Conservation (phyloP, 2,888 invertebrate species). For the Aleiodes testaceus region DNA sequence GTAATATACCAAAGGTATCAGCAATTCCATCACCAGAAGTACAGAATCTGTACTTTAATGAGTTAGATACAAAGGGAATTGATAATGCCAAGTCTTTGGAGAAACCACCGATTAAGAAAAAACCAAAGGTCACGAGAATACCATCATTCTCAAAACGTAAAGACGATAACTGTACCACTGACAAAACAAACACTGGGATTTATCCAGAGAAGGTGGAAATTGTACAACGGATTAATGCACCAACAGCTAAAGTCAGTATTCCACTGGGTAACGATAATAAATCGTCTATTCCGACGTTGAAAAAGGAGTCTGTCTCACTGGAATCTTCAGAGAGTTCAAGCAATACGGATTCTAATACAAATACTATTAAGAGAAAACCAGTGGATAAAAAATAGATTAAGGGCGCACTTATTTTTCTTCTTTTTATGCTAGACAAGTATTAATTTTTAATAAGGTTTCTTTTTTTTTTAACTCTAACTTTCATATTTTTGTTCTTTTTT, state of each 20-base stretch:
- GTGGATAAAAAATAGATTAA: slow-evolving; percentile 53
- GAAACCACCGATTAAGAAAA: slow-evolving; percentile 62
- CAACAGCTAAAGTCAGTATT: slow-evolving; percentile 45
- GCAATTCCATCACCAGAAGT: slow-evolving; percentile 66
- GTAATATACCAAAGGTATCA: slow-evolving; percentile 66
- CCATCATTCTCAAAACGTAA: slow-evolving; percentile 62
- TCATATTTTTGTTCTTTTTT: slow-evolving; percentile 53
- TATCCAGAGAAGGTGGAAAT: slow-evolving; percentile 60
- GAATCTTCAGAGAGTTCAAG: slow-evolving; percentile 55
- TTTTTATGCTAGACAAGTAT: slow-evolving; percentile 28
- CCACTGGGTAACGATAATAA: slow-evolving; percentile 50
- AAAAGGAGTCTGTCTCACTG: slow-evolving; percentile 54
- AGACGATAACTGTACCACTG: slow-evolving; percentile 52
- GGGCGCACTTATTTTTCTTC: not conserved
- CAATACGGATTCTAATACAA: slow-evolving; percentile 59
- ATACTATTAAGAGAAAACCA: slow-evolving; percentile 63
- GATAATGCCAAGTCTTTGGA: slow-evolving; percentile 49
- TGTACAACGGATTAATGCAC: slow-evolving; percentile 58
- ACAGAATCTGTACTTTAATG: slow-evolving; percentile 51
- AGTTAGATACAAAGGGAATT: slow-evolving; percentile 55
- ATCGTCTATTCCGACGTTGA: slow-evolving; percentile 58
- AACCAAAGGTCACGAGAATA: slow-evolving; percentile 64
- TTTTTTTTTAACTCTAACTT: slow-evolving; percentile 45
- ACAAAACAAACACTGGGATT: slow-evolving; percentile 39
- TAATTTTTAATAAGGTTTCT: slow-evolving; percentile 31